Evolutionary conservation across 2,797 vertebrate species (phyloP).

Genomic region (Tachyglossus aculeatus): DNA sequence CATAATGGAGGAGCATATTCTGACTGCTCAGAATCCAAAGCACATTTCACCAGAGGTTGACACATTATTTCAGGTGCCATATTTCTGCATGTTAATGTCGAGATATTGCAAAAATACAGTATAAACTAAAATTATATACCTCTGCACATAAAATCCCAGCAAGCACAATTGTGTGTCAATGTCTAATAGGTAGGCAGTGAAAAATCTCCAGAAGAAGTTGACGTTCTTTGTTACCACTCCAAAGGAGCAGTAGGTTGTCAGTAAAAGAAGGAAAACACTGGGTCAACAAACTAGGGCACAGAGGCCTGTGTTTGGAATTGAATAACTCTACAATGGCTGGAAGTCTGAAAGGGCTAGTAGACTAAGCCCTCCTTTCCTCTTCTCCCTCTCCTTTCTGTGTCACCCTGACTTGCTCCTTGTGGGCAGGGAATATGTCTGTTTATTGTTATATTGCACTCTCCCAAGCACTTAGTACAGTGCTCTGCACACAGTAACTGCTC

Average conservation of each 20-base stretch:
- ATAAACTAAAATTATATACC: neutral
- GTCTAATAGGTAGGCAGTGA: neutral
- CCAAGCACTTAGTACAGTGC: too few species aligned
- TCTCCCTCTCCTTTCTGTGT: too few species aligned
- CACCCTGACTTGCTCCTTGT: too few species aligned
- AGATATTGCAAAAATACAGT: neutral
- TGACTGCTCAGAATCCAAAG: neutral
- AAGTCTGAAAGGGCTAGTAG: too few species aligned
- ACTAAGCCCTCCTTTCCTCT: too few species aligned
- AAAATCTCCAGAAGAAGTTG: neutral
- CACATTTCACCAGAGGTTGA: neutral
- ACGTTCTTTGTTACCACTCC: neutral
- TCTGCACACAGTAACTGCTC: too few species aligned
- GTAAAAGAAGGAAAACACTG: neutral
- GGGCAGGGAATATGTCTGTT: too few species aligned
- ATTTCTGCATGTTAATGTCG: conserved; percentile 16
- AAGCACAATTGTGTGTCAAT: neutral
- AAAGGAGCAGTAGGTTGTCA: neutral
- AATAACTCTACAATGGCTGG: rapidly evolving
- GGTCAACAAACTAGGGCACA: too few species aligned
- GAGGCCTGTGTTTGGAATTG: neutral
- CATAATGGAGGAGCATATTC: neutral
- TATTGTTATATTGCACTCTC: too few species aligned
- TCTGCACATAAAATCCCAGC: neutral
- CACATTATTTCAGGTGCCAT: neutral